Base-by-base conservation (phyloP, 2,888 invertebrate genomes). In the Spodoptera littoralis region DNA sequence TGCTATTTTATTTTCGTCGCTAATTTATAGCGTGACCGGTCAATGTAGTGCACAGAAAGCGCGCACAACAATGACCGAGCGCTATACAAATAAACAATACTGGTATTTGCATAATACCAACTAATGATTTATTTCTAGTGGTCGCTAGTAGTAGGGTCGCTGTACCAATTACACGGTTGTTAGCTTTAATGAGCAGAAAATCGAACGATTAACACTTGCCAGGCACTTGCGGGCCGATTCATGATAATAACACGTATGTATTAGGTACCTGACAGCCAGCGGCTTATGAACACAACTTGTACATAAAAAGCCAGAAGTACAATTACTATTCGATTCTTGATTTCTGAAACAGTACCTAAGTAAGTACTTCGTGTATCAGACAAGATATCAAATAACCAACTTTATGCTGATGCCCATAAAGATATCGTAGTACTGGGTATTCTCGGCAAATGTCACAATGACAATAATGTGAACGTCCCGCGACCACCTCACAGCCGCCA, bases 1-100 rank as follows among this genome's bases (percentile, higher is more conserved):
- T 82, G 87, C 82, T 85, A 88, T 84, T 87, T 89, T 90, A 89
- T 90, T 90, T 90, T 83, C 79, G 89, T 89, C 84, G 86, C 88
- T 86, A 90, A 89, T 91, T 90, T 90, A 91, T 87, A 85, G 83
- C 84, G 80, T 83, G 81, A 80, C 85, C 63, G 75, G 64, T 75
- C 67, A 73, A 73, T 73, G 76, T 73, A 70, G 65, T 80, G 76
- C 69, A 74, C 68, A 68, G 70, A 65, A 73, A 77, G 70, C 53
- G 56, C 52, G 65, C 57, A 57, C 56, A 57, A 52, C 71, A 74
- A 73, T 81, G 79, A 76, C 74, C 78, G 78, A 77, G 77, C 73
- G 80, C 62, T 75, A 77, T 75, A 60, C 71, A 75, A 81, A 83
- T 84, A 83, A 77, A 78, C 73, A 63, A 65, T 55, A 64, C 73